Percentiles rank a stretch among this genome's conserved stretches.
Conservation (phyloP, 2,113 vertebrate genomes). For the Otus sunia region DNA sequence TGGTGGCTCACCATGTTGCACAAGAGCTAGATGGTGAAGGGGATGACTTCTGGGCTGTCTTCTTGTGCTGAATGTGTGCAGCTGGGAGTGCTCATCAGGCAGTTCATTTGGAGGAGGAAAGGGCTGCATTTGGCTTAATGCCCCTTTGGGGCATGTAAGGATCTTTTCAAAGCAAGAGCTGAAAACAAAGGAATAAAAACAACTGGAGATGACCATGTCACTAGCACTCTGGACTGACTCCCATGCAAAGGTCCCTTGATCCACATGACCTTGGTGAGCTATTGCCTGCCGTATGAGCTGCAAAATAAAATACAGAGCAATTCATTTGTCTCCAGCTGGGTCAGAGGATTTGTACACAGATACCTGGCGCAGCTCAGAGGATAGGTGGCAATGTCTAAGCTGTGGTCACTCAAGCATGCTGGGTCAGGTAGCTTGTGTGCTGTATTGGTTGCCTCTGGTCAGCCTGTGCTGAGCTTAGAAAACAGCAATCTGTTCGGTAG, state of each 20-base stretch:
- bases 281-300: background rate
- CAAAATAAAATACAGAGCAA: background rate
- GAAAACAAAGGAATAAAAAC: background rate
- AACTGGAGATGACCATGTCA: background rate
- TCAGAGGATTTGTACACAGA: background rate
- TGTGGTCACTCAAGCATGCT: background rate
- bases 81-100: background rate
- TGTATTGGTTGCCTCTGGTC: background rate
- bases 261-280: background rate
- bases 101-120: background rate
- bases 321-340: background rate
- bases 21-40: background rate
- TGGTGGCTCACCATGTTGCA: background rate
- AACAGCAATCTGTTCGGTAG: background rate
- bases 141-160: background rate
- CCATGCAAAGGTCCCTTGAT: background rate
- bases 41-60: background rate
- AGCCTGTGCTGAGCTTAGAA: background rate
- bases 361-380: background rate
- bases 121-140: background rate
- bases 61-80: background rate
- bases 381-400: background rate
- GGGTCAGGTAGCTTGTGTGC: background rate
- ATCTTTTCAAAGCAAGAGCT: background rate
- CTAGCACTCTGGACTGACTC: background rate